Conservation (phyloP, 2,888 invertebrate species). For the Phaonia tiefii region DNA sequence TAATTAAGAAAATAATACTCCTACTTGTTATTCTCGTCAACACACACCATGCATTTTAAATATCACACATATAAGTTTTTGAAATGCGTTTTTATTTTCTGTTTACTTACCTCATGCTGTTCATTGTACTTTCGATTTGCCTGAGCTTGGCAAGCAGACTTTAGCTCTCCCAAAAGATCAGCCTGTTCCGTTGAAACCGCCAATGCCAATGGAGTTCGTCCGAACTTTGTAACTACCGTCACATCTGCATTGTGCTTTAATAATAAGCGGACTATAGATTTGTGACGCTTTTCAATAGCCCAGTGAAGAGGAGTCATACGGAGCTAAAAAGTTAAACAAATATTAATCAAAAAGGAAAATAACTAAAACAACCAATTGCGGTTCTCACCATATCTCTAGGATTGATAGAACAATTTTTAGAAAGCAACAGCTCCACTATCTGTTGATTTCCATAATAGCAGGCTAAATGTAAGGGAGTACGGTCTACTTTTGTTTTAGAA, state of each 20-base stretch:
- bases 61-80: too few species aligned
- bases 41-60: too few species aligned
- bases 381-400: conserved; percentile 88
- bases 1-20: too few species aligned
- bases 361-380: not conserved
- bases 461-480: conserved; percentile 95
- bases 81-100: too few species aligned
- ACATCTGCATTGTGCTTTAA: conserved; percentile 89
- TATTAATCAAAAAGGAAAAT: not conserved
- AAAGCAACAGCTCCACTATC: conserved; percentile 86
- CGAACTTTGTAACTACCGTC: conserved; percentile 86
- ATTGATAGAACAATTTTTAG: conserved; percentile 87
- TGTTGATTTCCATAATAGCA: conserved; percentile 90
- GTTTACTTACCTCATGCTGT: conserved; percentile 75
- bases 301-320: conserved; percentile 96
- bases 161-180: conserved; percentile 84
- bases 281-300: conserved; percentile 92
- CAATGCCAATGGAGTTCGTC: conserved; percentile 85
- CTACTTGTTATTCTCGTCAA: too few species aligned
- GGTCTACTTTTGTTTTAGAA: conserved; percentile 94
- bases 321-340: conserved; percentile 81
- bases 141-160: conserved; percentile 79
- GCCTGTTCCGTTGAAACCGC: conserved; percentile 85
- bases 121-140: conserved; percentile 76
- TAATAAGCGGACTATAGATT: conserved; percentile 85